These are phyloP conservation scores for Macrosteles quadrilineatus DNA, from an alignment of 1,140 invertebrate genomes.

Conservation along the genomic window DNA sequence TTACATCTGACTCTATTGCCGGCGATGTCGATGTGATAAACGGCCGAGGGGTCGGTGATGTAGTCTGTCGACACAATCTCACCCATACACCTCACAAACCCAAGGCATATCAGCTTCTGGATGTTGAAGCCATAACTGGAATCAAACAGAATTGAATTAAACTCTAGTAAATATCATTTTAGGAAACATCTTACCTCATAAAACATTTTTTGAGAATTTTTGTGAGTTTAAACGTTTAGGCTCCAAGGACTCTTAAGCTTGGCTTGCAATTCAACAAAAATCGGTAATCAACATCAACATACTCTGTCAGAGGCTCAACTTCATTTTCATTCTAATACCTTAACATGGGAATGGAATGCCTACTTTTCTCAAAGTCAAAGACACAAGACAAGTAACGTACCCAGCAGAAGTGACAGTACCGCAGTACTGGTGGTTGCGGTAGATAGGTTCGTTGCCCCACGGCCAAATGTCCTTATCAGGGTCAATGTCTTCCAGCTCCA, in stretches of 20 bases:
- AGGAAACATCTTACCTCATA: conserved; percentile 14
- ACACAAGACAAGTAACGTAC: conserved; percentile 14
- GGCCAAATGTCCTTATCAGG: conserved; percentile 74
- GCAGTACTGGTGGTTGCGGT: conserved; percentile 65
- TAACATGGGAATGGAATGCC: not conserved
- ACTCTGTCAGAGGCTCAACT: no score
- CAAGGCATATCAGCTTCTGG: conserved; percentile 64
- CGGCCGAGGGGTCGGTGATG: conserved; percentile 59
- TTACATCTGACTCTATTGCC: conserved; percentile 62
- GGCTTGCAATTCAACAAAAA: not conserved
- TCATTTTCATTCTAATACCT: not conserved
- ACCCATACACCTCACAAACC: conserved; percentile 59
- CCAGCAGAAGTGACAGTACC: conserved; percentile 78
- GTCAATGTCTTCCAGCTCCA: conserved; percentile 73
- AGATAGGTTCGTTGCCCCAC: conserved; percentile 81
- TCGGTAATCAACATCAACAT: no score
- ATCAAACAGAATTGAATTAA: conserved; percentile 24
- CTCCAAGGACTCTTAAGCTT: conserved; percentile 17
- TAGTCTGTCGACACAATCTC: conserved; percentile 61
- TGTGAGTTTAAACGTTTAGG: not conserved
- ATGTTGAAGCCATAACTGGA: conserved; percentile 65
- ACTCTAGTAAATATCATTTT: conserved; percentile 6
- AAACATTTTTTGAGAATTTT: not conserved
- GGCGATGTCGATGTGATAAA: conserved; percentile 69
- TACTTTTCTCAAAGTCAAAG: not conserved